Percentiles rank a stretch among this genome's conserved stretches.
phyloP scores from a whole-genome alignment of 2,797 vertebrate genomes.

The Aphelocoma californica region DNA sequence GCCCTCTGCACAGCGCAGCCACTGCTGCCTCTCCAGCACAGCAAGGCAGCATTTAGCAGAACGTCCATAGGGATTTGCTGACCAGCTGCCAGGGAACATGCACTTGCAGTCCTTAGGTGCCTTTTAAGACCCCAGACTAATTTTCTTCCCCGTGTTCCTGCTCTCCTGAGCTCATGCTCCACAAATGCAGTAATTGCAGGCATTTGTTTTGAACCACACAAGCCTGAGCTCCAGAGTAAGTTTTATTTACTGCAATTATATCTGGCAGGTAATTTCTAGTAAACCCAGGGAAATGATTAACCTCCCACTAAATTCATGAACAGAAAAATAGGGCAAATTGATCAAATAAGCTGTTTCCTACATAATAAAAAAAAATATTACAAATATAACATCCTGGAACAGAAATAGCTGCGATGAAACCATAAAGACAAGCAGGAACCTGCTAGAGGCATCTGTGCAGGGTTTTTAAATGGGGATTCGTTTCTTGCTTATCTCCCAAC shows the following conservation, averaged over 20 bases:
- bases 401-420: slow-evolving; percentile 28
- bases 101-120: not conserved
- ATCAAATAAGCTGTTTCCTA: slow-evolving; percentile 53
- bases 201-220: not conserved
- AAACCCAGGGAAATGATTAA: slow-evolving; percentile 33
- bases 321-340: slow-evolving; percentile 41
- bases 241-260: slow-evolving; percentile 59
- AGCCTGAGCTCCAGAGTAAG: slow-evolving; percentile 22
- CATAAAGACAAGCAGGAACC: not conserved
- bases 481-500: not conserved
- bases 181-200: not conserved
- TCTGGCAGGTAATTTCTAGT: slow-evolving; percentile 56
- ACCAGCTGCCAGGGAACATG: not conserved
- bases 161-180: not conserved
- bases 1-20: rapidly evolving
- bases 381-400: not conserved
- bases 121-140: not conserved
- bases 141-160: not conserved
- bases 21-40: not conserved
- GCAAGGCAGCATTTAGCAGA: not conserved
- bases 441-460: not conserved
- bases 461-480: not conserved
- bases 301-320: slow-evolving; percentile 13
- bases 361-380: slow-evolving; percentile 5
- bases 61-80: rapidly evolving